These are phyloP conservation scores for Yponomeuta sedellus DNA, from an alignment of 2,888 invertebrate genomes.

Conservation along the genomic window DNA sequence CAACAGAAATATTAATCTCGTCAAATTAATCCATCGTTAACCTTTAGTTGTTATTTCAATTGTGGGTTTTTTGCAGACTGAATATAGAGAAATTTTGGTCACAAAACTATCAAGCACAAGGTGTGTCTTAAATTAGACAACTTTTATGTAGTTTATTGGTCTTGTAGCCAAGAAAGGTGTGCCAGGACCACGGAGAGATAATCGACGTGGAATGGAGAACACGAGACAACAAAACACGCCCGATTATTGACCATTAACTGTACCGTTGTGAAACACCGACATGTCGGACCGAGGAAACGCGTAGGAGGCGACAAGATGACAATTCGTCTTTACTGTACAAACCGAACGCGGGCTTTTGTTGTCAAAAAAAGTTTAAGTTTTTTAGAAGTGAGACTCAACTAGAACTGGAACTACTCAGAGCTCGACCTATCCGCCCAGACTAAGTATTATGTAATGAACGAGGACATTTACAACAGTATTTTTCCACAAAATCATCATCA, in stretches of 20 bases:
- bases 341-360: constrained; percentile 16
- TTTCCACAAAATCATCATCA: not conserved
- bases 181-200: not conserved
- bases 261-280: constrained; percentile 9
- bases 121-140: not conserved
- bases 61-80: too few species aligned
- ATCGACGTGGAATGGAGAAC: not conserved
- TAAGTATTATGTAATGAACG: not conserved
- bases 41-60: too few species aligned
- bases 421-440: not conserved
- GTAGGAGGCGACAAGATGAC: constrained; percentile 13
- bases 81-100: not conserved
- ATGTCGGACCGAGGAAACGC: not conserved
- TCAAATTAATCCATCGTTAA: too few species aligned
- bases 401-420: constrained; percentile 5
- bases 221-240: not conserved
- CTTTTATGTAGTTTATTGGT: not conserved
- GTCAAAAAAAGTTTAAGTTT: constrained; percentile 15
- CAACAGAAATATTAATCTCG: too few species aligned
- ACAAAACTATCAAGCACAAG: not conserved
- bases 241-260: constrained; percentile 6
- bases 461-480: not conserved
- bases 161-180: not conserved
- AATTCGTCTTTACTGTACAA: constrained; percentile 15
- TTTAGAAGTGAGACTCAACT: constrained; percentile 8